phyloP scores from a whole-genome alignment of 2,113 vertebrate species.

The Lampris megalopsis region DNA sequence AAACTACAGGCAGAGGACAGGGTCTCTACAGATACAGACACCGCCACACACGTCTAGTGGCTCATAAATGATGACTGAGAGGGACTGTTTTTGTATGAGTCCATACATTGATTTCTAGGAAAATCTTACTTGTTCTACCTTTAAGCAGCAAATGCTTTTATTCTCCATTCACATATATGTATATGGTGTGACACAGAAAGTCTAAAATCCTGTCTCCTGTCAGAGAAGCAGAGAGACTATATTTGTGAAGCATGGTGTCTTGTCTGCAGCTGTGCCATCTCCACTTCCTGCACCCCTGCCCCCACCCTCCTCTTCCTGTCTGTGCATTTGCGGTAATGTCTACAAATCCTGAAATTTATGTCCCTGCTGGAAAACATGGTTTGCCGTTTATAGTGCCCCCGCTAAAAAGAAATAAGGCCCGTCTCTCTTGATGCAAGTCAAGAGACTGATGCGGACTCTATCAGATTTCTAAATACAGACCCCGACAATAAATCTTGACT shows the following conservation, averaged over 20 bases:
- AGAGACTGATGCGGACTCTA: constrained; percentile 84
- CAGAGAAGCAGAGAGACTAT: constrained; percentile 68
- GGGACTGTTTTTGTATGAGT: too few relatives aligned
- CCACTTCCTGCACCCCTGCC: constrained; percentile 75
- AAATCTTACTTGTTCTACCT: not conserved
- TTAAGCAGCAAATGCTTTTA: constrained; percentile 51
- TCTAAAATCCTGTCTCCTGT: constrained; percentile 74
- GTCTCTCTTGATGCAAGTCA: constrained; percentile 84
- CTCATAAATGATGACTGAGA: too few relatives aligned
- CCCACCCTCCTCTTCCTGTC: constrained; percentile 57
- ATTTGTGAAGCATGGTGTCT: constrained; percentile 68
- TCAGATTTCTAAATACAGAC: constrained; percentile 87
- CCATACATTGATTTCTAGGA: too few relatives aligned
- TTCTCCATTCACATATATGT: constrained; percentile 57
- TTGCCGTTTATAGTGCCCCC: constrained; percentile 81
- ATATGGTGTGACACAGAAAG: constrained; percentile 42
- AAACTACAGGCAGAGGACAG: too few relatives aligned
- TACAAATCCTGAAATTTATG: constrained; percentile 84
- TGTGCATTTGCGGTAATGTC: constrained; percentile 84
- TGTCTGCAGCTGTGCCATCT: constrained; percentile 70
- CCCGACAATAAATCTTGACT: constrained; percentile 84
- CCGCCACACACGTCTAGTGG: too few relatives aligned
- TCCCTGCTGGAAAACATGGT: constrained; percentile 83
- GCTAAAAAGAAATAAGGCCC: constrained; percentile 79
- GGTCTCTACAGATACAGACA: too few relatives aligned